Conservation (phyloP, 2,113 vertebrate species). For the Osmerus mordax region DNA sequence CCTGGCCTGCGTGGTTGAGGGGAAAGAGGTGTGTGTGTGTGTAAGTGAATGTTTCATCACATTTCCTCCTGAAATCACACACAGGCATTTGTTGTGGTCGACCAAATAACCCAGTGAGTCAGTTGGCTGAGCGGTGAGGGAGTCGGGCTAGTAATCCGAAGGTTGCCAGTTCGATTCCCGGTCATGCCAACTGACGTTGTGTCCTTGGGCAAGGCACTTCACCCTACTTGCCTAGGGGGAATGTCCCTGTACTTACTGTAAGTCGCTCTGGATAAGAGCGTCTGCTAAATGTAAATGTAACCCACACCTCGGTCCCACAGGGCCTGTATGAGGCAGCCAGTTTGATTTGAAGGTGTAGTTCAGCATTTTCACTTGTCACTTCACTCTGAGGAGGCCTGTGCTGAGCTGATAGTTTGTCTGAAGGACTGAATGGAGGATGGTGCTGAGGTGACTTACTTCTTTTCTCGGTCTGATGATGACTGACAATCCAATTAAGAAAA, state of each 20-base stretch:
- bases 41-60: slow-evolving; percentile 29
- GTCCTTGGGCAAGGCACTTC: no score
- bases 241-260: no score
- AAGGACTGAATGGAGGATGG: not conserved
- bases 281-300: no score
- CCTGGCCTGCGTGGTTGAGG: slow-evolving; percentile 41
- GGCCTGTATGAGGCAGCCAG: slow-evolving; percentile 18
- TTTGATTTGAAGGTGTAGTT: not conserved
- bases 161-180: no score
- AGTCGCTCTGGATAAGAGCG: no score
- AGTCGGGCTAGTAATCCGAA: no score
- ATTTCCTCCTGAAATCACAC: slow-evolving; percentile 40
- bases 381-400: not conserved
- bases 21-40: slow-evolving; percentile 24
- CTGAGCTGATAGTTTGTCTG: not conserved
- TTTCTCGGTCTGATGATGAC: not conserved
- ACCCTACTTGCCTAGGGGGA: no score
- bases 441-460: not conserved
- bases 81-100: slow-evolving; percentile 35
- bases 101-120: slow-evolving; percentile 29
- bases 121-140: no score
- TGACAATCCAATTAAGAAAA: not conserved
- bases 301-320: not conserved
- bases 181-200: no score
- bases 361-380: slow-evolving; percentile 3